Evolutionary conservation across 2,888 invertebrate species (phyloP), one percentile per base, ranked within the genome.

Genomic region (Leptopilina syphax): DNA sequence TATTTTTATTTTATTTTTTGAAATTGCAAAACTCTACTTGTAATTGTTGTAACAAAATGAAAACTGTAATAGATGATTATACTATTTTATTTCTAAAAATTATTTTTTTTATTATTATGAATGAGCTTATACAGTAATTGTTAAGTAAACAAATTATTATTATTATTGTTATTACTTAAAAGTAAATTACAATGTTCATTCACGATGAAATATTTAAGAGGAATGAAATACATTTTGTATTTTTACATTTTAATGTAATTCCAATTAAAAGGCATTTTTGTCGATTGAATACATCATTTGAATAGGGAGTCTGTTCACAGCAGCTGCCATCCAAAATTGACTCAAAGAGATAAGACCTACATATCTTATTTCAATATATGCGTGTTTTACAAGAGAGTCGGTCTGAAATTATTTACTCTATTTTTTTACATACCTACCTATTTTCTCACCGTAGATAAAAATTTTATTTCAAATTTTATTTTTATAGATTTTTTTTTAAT

Each of bases 211-310:
- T 34, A 34, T 24, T 24, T 54, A 2, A 63, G 7, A 8, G 8
- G n/a, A n/a, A 8, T 9, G n/a, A 13, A n/a, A 34, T 34, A 9
- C n/a, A 57, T 3, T 4, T 44, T 44, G 44, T 44, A 50, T 8
- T 54, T 57, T 34, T 34, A n/a, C 4, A 34, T 34, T 73, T 13
- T 73, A 27, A 73, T n/a, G 73, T 41, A 41, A n/a, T 57, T 34
- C 34, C 73, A 73, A 73, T 73, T 73, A n/a, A 73, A 54, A n/a
- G 41, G 27, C 8, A n/a, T 73, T 73, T 73, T 73, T 73, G 27
- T n/a, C 57, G 57, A n/a, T n/a, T 34, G 34, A 41, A 13, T 44
- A 34, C 34, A 44, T 57, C 57, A n/a, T 57, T 73, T 73, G 73
- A 73, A 73, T 73, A 57, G 34, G 34, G 27, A 73, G 34, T 73